Evolutionary conservation across 2,888 invertebrate species (phyloP), one percentile per base, ranked within the genome.

Genomic region (Lochmaea capreae): DNA sequence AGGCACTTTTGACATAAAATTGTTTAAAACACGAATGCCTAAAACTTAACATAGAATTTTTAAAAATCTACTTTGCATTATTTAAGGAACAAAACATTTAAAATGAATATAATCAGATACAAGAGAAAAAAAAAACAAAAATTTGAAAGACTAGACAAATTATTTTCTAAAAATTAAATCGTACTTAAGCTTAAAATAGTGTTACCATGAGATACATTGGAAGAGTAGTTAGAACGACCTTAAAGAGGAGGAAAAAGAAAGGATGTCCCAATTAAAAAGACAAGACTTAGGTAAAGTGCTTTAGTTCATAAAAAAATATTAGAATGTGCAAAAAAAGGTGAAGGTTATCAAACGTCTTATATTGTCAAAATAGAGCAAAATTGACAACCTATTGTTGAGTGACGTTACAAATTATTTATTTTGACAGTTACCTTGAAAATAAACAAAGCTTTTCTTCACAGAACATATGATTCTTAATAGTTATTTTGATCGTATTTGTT

Each of bases 91-190:
- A 83, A 81, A 80, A 79, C 79, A 81, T 78, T 80, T 79, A 81
- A 82, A 79, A 78, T 74, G 77, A 79, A 82, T 79, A 81, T 80
- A 81, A 80, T 81, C 79, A 81, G 81, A 81, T 79, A 79, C 83
- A 81, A 81, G 22, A 22, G n/a, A 33, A 33, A 33, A 33, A 26
- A 33, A 33, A 33, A 33, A 33, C 33, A 33, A 81, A 82, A 82
- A 81, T 81, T 79, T 80, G 80, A 83, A 82, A 84, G 84, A 84
- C 84, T 84, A 84, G 84, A 84, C 84, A 83, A 84, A 83, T 82
- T 82, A 84, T 80, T 79, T 80, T 79, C 82, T 83, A 83, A 81
- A 79, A 82, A 81, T 81, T 83, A 81, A 81, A 78, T 80, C 81
- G 79, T 81, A 78, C 79, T 79, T 81, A 81, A 79, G 78, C 73